Evolutionary conservation across 2,797 vertebrate genomes (phyloP).

Genomic region (Scleropages formosus): DNA sequence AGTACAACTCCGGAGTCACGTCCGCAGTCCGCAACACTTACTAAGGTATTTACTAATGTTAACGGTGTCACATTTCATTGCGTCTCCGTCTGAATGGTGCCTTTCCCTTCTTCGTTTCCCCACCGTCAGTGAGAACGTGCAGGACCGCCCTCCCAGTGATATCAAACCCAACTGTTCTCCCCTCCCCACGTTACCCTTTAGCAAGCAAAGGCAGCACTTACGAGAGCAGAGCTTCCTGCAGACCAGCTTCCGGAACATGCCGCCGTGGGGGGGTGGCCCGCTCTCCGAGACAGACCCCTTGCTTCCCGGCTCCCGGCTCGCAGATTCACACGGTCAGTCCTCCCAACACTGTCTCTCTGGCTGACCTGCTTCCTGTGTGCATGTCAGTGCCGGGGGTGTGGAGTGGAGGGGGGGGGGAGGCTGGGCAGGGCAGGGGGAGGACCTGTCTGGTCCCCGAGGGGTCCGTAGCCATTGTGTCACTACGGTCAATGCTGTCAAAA

Average conservation of each 20-base stretch:
- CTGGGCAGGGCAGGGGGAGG: slow-evolving; percentile 38
- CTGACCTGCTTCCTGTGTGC: slow-evolving; percentile 4
- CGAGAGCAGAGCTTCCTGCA: slow-evolving; percentile 76
- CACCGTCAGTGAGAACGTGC: background rate
- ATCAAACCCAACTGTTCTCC: background rate
- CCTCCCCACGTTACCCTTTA: background rate
- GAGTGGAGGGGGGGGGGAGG: slow-evolving; percentile 11
- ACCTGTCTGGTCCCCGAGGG: slow-evolving; percentile 48
- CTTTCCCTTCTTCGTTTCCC: background rate
- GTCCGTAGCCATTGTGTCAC: slow-evolving; percentile 55
- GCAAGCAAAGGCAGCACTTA: slow-evolving; percentile 51
- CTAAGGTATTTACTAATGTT: background rate
- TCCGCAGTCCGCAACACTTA: background rate
- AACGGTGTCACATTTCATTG: background rate
- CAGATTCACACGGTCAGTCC: slow-evolving; percentile 47
- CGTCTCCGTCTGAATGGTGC: background rate
- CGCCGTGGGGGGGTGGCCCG: background rate
- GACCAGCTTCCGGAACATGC: slow-evolving; percentile 74
- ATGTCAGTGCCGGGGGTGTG: slow-evolving; percentile 19
- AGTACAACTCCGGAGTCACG: background rate
- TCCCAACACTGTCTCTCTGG: slow-evolving; percentile 20
- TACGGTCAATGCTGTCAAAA: slow-evolving; percentile 33
- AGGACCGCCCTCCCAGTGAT: background rate
- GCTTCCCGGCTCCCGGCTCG: background rate
- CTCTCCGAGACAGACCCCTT: background rate